Conservation (phyloP, 2,888 invertebrate species). For the Trypoxylon attenuatum region DNA sequence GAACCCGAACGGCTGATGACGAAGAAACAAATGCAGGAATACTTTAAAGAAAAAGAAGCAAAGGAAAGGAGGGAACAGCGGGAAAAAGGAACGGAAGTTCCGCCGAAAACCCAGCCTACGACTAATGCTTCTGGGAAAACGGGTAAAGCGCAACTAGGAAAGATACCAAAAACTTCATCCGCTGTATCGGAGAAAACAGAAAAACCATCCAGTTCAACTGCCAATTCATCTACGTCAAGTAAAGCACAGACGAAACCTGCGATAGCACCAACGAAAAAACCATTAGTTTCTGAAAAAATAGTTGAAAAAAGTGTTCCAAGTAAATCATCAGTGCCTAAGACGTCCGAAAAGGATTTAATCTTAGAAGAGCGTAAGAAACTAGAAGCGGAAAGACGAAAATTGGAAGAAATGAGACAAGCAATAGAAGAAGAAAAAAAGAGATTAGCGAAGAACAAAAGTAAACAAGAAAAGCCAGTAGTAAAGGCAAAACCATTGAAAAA, state of each 20-base stretch:
- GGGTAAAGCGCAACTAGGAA: constrained; percentile 44
- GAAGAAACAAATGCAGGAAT: constrained; percentile 85
- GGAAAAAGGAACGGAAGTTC: constrained; percentile 13
- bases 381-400: constrained; percentile 64
- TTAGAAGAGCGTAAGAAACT: constrained; percentile 66
- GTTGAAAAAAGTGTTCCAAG: constrained; percentile 22
- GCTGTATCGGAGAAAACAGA: constrained; percentile 7
- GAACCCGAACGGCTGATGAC: constrained; percentile 85
- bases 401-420: constrained; percentile 68
- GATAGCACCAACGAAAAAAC: not conserved
- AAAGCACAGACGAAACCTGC: constrained; percentile 33
- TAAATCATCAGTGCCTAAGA: constrained; percentile 23
- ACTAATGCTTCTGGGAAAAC: constrained; percentile 35
- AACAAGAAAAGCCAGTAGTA: constrained; percentile 46
- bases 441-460: constrained; percentile 55
- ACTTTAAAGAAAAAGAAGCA: constrained; percentile 82
- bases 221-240: constrained; percentile 27
- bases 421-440: constrained; percentile 69
- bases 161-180: constrained; percentile 40
- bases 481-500: constrained; percentile 58
- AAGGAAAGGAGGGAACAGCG: constrained; percentile 76
- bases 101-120: not conserved
- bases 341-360: constrained; percentile 60
- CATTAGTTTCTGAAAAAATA: constrained; percentile 13
- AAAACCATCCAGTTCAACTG: constrained; percentile 11